phyloP scores from a whole-genome alignment of 2,797 vertebrate genomes.

The Zalophus californianus region DNA sequence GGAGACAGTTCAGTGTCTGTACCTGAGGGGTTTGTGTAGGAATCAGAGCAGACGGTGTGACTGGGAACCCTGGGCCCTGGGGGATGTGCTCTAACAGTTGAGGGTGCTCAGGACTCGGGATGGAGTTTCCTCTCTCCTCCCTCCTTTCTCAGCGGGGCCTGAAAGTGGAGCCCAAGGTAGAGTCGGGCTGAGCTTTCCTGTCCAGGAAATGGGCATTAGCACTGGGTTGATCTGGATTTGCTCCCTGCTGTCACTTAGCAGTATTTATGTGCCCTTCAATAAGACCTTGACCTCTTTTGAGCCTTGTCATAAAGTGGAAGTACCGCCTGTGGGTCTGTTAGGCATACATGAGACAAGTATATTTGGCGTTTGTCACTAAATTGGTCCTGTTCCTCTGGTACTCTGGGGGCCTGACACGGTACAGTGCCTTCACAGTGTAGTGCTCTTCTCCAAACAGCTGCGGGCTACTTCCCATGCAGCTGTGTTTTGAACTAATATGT shows the following conservation, averaged over 20 bases:
- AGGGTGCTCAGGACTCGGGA: neutral
- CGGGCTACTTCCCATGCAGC: neutral
- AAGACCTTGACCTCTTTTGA: neutral
- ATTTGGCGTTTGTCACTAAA: neutral
- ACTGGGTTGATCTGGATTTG: neutral
- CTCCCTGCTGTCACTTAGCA: neutral
- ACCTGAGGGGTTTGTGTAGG: neutral
- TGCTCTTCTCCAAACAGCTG: neutral
- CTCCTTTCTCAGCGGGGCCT: neutral
- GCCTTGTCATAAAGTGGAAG: neutral
- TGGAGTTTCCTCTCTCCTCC: neutral
- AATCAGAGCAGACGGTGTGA: neutral
- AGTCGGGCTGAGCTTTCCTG: neutral
- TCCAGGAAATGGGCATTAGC: neutral
- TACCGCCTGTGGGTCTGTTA: neutral
- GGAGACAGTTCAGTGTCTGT: neutral
- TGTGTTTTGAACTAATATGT: neutral
- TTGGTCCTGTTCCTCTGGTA: neutral
- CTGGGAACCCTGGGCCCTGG: neutral
- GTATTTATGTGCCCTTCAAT: neutral
- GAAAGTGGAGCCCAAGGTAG: neutral
- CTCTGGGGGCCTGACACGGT: rapidly evolving
- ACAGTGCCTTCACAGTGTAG: neutral
- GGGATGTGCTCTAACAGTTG: neutral
- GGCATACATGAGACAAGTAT: neutral